Evolutionary conservation across 1,140 invertebrate species (phyloP).

Genomic region (Venustaconcha ellipsiformis): DNA sequence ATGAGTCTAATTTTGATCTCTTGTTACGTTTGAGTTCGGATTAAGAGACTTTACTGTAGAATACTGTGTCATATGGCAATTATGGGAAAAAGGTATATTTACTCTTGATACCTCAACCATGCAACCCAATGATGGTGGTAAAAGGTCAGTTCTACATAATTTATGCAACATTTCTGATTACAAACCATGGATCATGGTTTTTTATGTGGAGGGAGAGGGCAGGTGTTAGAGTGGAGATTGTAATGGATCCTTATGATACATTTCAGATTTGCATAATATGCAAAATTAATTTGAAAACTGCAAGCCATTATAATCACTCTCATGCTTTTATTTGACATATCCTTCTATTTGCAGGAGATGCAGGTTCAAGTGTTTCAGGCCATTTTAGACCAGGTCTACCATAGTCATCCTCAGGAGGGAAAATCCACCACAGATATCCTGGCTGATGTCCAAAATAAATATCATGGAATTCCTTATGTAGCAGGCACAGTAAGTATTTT

Average conservation of each 20-base stretch:
- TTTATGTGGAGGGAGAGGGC: neutral
- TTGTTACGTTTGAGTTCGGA: too few relatives aligned
- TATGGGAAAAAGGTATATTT: too few relatives aligned
- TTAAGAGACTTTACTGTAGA: too few relatives aligned
- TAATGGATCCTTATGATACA: neutral
- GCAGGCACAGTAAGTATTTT: conserved; percentile 80
- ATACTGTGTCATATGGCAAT: too few relatives aligned
- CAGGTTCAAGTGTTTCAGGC: conserved; percentile 92
- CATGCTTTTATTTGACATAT: neutral
- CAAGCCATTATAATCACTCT: neutral
- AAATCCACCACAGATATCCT: conserved; percentile 81
- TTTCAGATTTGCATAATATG: neutral
- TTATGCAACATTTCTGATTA: too few relatives aligned
- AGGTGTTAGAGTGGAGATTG: neutral
- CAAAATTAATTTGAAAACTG: neutral
- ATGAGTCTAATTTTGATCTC: too few relatives aligned
- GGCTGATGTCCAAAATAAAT: conserved; percentile 82
- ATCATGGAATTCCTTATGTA: conserved; percentile 89
- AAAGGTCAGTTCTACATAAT: too few relatives aligned
- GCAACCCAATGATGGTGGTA: too few relatives aligned
- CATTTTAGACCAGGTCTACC: conserved; percentile 89
- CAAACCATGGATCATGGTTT: too few relatives aligned
- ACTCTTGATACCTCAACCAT: too few relatives aligned
- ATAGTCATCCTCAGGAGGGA: conserved; percentile 73
- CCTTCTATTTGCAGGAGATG: conserved; percentile 75